A percentile compares a stretch with the other conserved stretches of the same genome.
Conservation (phyloP, 2,797 vertebrate species). For the Cebuella pygmaea region DNA sequence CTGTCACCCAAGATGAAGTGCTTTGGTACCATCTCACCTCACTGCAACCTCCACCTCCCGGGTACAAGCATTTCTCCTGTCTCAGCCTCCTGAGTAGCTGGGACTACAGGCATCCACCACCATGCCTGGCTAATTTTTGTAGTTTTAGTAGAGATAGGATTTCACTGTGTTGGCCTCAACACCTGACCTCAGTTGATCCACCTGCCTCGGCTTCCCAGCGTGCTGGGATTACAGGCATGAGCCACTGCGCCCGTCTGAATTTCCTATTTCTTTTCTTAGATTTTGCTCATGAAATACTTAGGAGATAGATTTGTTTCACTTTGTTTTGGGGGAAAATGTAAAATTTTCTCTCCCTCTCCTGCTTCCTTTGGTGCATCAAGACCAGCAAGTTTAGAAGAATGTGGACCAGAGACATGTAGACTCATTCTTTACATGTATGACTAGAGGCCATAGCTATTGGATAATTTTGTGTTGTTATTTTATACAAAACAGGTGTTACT, state of each 20-base stretch:
- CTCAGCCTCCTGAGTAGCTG: background rate
- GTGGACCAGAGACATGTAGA: constrained; percentile 4
- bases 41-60: background rate
- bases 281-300: constrained; percentile 49
- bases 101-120: background rate
- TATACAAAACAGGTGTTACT: background rate
- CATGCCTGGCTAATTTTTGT: background rate
- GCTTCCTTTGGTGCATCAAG: background rate
- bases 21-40: background rate
- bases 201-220: background rate
- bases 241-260: background rate
- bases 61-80: background rate
- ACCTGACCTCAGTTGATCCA: background rate
- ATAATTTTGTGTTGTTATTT: background rate
- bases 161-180: background rate
- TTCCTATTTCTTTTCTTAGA: background rate
- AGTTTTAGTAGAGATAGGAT: background rate
- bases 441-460: background rate
- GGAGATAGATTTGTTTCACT: background rate
- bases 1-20: background rate
- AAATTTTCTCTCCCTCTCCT: background rate
- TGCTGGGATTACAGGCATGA: background rate
- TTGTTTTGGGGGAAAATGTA: constrained; percentile 11
- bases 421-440: background rate
- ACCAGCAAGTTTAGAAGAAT: constrained; percentile 19